Percentiles rank a stretch among this genome's conserved stretches.
Conservation (phyloP, 2,113 vertebrate species). For the Paradisaea rubra region DNA sequence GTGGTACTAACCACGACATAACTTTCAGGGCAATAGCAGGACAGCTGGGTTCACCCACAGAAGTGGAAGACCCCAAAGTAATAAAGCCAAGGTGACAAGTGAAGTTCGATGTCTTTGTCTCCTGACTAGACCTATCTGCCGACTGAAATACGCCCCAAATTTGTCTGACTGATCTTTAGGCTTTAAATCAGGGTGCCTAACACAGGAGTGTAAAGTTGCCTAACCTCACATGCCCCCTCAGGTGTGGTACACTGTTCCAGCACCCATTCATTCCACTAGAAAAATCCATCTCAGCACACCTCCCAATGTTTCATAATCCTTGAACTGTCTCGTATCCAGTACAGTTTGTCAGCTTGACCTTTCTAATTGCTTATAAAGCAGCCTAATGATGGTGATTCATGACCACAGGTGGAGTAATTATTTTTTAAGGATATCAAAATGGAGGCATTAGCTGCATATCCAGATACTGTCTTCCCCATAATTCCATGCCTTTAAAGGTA, state of each 20-base stretch:
- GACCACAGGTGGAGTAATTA: background rate
- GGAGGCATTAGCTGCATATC: background rate
- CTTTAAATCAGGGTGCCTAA: background rate
- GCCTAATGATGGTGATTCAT: background rate
- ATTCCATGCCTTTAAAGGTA: background rate
- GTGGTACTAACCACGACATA: background rate
- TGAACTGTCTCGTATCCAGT: background rate
- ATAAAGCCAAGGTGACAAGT: background rate
- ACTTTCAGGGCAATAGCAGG: background rate
- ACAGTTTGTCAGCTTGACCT: background rate
- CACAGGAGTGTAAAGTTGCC: rapidly evolving
- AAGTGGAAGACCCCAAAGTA: background rate
- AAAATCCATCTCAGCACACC: background rate
- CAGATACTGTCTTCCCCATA: background rate
- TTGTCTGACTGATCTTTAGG: background rate
- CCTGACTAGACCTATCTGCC: background rate
- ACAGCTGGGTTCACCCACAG: background rate
- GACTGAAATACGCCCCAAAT: background rate
- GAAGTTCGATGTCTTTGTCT: background rate
- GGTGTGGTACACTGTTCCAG: background rate
- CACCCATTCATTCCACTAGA: background rate
- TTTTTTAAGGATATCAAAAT: background rate
- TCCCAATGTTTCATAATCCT: background rate
- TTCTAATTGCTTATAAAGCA: background rate
- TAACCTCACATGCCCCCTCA: background rate